Evolutionary conservation across 2,888 invertebrate species (phyloP).

Genomic region (Tachystola acroxantha): DNA sequence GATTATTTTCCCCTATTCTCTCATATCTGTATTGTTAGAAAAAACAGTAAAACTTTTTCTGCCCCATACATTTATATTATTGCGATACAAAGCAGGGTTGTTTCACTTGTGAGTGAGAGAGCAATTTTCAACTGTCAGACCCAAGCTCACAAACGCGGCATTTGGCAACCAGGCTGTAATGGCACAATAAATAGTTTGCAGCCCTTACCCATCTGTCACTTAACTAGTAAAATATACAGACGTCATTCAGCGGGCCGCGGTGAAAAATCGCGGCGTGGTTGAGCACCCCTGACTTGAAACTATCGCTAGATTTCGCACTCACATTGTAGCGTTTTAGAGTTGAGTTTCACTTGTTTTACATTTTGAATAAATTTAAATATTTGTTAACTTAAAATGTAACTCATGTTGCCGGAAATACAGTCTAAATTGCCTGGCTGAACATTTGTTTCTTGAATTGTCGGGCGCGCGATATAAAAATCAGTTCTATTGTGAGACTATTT

Average conservation of each 20-base stretch:
- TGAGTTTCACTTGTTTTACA: conserved; percentile 35
- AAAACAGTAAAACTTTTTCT: background rate
- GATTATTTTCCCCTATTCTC: conserved; percentile 8
- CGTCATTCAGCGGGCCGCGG: conserved; percentile 63
- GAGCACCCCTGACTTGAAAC: conserved; percentile 50
- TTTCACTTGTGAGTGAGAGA: conserved; percentile 31
- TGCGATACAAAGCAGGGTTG: conserved; percentile 3
- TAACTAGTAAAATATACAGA: conserved; percentile 76
- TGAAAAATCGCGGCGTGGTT: conserved; percentile 66
- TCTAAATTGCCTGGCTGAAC: conserved; percentile 72
- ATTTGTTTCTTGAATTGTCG: conserved; percentile 61
- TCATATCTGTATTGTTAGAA: conserved; percentile 1
- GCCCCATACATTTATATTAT: background rate
- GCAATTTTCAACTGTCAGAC: conserved; percentile 67
- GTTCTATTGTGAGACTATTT: conserved; percentile 32
- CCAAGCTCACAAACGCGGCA: conserved; percentile 45
- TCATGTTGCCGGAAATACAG: conserved; percentile 76
- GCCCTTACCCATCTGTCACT: conserved; percentile 75
- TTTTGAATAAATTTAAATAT: conserved; percentile 76
- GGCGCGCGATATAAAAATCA: conserved; percentile 26
- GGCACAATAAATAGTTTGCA: conserved; percentile 74
- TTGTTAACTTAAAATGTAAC: conserved; percentile 78
- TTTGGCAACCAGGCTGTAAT: conserved; percentile 68
- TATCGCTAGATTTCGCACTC: conserved; percentile 15
- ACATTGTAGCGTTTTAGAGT: conserved; percentile 24